A percentile compares a stretch with the other conserved stretches of the same genome.
Evolutionary conservation across 2,113 vertebrate genomes (phyloP).

Genomic region (Laticauda laticaudata): DNA sequence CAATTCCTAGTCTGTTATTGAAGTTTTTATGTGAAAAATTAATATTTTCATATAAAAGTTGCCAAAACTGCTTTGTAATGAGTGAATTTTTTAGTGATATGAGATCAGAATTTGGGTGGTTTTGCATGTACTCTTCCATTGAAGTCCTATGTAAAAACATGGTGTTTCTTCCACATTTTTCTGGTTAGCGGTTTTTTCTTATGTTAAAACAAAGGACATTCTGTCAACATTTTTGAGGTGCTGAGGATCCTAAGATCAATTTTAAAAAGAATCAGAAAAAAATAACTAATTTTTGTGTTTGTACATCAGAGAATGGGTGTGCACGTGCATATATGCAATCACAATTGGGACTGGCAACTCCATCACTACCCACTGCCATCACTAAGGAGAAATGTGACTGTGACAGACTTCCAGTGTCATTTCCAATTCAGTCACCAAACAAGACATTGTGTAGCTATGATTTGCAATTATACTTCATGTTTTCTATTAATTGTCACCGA

Average conservation of each 20-base stretch:
- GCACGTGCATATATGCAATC: neutral
- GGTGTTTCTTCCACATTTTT: neutral
- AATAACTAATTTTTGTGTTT: neutral
- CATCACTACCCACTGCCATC: neutral
- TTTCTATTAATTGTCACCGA: neutral
- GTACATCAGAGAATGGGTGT: neutral
- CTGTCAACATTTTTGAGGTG: too few relatives aligned
- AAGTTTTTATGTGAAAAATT: conserved; percentile 24
- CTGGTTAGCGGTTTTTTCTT: neutral
- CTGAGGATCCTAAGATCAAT: too few relatives aligned
- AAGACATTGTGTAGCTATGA: neutral
- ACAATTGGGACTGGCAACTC: neutral
- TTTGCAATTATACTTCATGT: neutral
- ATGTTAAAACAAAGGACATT: neutral
- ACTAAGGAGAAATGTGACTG: neutral
- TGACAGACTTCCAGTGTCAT: neutral
- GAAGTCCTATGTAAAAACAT: neutral
- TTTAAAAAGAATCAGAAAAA: neutral
- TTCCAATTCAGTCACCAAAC: neutral
- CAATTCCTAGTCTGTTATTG: neutral
- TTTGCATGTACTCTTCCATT: neutral
- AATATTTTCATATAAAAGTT: conserved; percentile 7
- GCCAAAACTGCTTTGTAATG: neutral
- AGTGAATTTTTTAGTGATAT: neutral
- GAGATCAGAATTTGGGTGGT: neutral